Evolutionary conservation across 1,140 invertebrate species (phyloP).

Genomic region (Sipha flava): DNA sequence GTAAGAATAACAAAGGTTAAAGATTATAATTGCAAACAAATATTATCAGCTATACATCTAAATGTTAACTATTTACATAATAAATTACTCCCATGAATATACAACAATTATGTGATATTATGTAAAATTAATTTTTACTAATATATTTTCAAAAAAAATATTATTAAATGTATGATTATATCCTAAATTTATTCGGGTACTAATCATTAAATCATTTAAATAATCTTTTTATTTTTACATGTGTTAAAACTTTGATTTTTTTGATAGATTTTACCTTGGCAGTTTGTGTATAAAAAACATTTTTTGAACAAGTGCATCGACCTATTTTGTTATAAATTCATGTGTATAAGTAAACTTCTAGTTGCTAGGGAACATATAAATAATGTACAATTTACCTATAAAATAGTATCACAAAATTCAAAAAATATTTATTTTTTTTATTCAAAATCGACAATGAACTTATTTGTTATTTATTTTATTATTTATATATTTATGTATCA

Average conservation of each 20-base stretch:
- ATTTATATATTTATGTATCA: too few species aligned
- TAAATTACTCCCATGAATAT: not conserved
- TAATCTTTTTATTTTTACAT: not conserved
- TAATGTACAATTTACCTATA: not conserved
- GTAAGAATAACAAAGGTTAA: not conserved
- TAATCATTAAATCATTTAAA: not conserved
- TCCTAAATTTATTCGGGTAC: not conserved
- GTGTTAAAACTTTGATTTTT: not conserved
- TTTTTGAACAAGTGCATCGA: constrained; percentile 1
- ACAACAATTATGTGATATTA: not conserved
- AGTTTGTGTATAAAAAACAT: not conserved
- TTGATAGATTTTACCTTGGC: not conserved
- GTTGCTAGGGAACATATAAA: constrained; percentile 11
- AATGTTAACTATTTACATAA: not conserved
- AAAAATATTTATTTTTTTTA: not conserved
- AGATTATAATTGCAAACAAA: not conserved
- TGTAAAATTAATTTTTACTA: too few species aligned
- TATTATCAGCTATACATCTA: too few species aligned
- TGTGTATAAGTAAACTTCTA: not conserved
- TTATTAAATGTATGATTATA: not conserved
- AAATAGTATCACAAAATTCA: not conserved
- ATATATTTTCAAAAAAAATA: not conserved
- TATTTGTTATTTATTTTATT: too few species aligned
- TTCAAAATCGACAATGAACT: too few species aligned
- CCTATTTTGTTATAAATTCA: not conserved